A percentile compares a stretch with the other conserved stretches of the same genome.
phyloP scores from a whole-genome alignment of 2,888 invertebrate genomes.

The Meteorus cinctellus region DNA sequence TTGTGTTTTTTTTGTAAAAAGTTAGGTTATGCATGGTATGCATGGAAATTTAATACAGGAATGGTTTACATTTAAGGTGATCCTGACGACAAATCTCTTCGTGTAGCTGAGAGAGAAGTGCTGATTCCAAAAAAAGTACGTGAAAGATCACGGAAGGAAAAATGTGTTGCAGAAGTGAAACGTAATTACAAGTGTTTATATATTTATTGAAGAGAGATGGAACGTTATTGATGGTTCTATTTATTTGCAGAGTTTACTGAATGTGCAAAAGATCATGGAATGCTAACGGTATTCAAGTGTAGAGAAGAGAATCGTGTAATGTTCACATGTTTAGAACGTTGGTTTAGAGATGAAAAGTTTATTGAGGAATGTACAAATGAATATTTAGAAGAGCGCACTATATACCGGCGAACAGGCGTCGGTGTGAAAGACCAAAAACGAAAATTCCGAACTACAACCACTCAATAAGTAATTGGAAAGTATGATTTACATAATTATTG shows the following conservation, averaged over 20 bases:
- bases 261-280: slow-evolving; percentile 79
- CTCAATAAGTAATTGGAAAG: background rate
- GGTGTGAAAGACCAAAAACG: slow-evolving; percentile 31
- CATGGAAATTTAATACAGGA: background rate
- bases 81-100: slow-evolving; percentile 86
- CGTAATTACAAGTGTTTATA: slow-evolving; percentile 68
- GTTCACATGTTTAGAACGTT: slow-evolving; percentile 81
- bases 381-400: slow-evolving; percentile 87
- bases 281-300: slow-evolving; percentile 85
- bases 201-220: no score
- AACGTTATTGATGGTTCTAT: background rate
- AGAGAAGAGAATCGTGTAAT: slow-evolving; percentile 81
- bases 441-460: background rate
- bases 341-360: slow-evolving; percentile 88
- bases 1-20: no score
- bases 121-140: slow-evolving; percentile 92
- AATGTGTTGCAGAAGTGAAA: slow-evolving; percentile 84
- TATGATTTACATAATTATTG: slow-evolving; percentile 3
- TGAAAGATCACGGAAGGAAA: slow-evolving; percentile 85
- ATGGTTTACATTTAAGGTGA: slow-evolving; percentile 78
- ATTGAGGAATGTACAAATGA: slow-evolving; percentile 83
- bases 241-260: slow-evolving; percentile 74
- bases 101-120: slow-evolving; percentile 92
- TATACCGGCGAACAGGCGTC: slow-evolving; percentile 88
- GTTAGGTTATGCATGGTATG: slow-evolving; percentile 40